A percentile compares a stretch with the other conserved stretches of the same genome.
These are phyloP conservation scores for Epirrhoe alternata DNA, from an alignment of 2,888 invertebrate species.

Conservation along the genomic window DNA sequence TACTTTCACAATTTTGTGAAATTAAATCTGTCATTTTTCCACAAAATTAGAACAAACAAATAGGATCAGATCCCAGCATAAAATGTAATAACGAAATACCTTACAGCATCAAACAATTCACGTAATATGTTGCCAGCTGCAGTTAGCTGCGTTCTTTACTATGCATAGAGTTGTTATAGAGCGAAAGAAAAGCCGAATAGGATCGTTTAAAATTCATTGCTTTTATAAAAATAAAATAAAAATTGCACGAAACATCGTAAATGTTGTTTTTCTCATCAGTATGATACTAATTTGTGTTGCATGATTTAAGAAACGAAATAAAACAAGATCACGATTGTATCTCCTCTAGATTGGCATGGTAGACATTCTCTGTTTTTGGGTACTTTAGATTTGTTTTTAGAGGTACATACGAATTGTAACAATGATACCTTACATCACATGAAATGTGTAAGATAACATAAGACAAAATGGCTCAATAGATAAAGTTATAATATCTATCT, in stretches of 20 bases:
- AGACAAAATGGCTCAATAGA: no score
- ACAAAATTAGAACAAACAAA: constrained; percentile 16
- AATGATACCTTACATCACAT: no score
- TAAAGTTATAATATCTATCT: no score
- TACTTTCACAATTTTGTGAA: not conserved
- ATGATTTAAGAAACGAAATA: not conserved
- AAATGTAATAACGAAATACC: constrained; percentile 34
- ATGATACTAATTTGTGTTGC: not conserved
- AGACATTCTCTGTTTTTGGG: no score
- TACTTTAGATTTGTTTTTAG: no score
- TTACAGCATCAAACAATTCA: constrained; percentile 33
- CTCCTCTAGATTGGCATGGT: no score
- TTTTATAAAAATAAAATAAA: no score
- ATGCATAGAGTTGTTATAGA: constrained; percentile 24
- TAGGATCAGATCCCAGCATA: constrained; percentile 17
- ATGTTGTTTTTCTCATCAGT: not conserved
- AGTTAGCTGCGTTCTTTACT: constrained; percentile 36
- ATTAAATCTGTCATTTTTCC: not conserved
- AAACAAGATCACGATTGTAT: no score
- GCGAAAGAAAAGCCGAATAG: constrained; percentile 9
- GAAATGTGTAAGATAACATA: no score
- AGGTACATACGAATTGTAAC: no score
- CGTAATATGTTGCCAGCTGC: constrained; percentile 32
- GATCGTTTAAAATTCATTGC: not conserved
- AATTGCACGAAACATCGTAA: not conserved